Evolutionary conservation across 2,113 vertebrate genomes (phyloP).

Genomic region (Penelope pileata): DNA sequence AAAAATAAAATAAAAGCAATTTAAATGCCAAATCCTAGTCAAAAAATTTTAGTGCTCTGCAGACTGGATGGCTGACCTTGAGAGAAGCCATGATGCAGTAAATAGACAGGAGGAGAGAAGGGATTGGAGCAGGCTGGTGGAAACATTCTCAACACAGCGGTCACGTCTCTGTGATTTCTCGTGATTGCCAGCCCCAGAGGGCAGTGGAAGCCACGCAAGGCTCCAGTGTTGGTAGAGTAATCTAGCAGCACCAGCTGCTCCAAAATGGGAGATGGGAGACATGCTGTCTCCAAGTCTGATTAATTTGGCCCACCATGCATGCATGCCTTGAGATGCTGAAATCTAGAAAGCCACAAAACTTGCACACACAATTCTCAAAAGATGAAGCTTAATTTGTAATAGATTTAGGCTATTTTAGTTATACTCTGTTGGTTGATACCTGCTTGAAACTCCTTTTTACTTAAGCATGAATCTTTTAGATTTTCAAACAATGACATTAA

Average conservation of each 20-base stretch:
- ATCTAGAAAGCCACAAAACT: neutral
- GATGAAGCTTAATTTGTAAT: neutral
- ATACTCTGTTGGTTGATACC: neutral
- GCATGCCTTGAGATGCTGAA: neutral
- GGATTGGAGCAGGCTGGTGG: neutral
- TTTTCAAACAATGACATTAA: neutral
- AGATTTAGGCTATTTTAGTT: neutral
- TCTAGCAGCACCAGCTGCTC: neutral
- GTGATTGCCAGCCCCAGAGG: neutral
- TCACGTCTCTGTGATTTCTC: accelerated
- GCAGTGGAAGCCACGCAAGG: neutral
- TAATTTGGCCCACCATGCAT: neutral
- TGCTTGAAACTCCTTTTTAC: neutral
- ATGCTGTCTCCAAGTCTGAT: neutral
- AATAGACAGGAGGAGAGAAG: neutral
- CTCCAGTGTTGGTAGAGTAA: neutral
- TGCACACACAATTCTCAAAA: neutral
- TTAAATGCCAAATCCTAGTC: neutral
- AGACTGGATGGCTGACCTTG: neutral
- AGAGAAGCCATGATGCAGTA: neutral
- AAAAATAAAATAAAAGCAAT: slow-evolving; percentile 6
- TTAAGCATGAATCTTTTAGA: neutral
- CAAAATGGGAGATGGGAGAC: neutral
- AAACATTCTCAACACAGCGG: neutral
- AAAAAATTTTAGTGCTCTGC: neutral